Percentiles rank a stretch among this genome's conserved stretches.
Evolutionary conservation across 2,888 invertebrate species (phyloP).

Genomic region (Heteromyza rotundicornis): DNA sequence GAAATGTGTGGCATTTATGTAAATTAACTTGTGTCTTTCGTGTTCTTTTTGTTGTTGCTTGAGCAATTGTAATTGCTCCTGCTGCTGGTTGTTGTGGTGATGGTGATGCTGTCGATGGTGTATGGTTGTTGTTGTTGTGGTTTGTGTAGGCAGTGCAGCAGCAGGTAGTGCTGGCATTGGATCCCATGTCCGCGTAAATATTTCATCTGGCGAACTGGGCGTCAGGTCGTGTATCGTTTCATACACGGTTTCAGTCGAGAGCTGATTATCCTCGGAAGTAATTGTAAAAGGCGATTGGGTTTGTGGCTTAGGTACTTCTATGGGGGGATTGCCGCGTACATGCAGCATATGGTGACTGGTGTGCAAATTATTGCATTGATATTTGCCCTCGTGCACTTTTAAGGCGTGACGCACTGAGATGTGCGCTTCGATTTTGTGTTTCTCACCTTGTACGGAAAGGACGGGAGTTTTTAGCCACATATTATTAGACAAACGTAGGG

Average conservation of each 20-base stretch:
- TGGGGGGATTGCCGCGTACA: constrained; percentile 40
- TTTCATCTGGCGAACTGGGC: constrained; percentile 48
- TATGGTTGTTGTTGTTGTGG: constrained; percentile 33
- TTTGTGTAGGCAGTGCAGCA: constrained; percentile 28
- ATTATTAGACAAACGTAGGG: too few relatives aligned
- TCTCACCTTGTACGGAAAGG: constrained; percentile 55
- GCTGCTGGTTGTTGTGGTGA: constrained; percentile 34
- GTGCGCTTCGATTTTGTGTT: constrained; percentile 61
- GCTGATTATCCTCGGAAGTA: constrained; percentile 21
- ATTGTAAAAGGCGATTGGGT: constrained; percentile 36
- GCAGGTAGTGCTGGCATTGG: constrained; percentile 20
- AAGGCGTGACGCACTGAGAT: constrained; percentile 59
- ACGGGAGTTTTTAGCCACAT: too few relatives aligned
- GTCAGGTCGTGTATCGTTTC: constrained; percentile 53
- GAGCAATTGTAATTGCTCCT: constrained; percentile 26
- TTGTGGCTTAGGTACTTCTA: constrained; percentile 32
- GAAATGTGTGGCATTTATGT: constrained; percentile 41
- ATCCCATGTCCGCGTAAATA: constrained; percentile 51
- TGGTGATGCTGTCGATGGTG: constrained; percentile 33
- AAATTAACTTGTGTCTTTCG: constrained; percentile 41
- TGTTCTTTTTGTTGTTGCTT: constrained; percentile 21
- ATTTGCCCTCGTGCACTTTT: constrained; percentile 59
- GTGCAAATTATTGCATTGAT: constrained; percentile 58
- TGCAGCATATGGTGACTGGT: constrained; percentile 53
- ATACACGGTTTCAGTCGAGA: constrained; percentile 51